Base-by-base conservation (phyloP, 30 jellyfish, hydroid and myxozoan species). In the Pelagia noctiluca region DNA sequence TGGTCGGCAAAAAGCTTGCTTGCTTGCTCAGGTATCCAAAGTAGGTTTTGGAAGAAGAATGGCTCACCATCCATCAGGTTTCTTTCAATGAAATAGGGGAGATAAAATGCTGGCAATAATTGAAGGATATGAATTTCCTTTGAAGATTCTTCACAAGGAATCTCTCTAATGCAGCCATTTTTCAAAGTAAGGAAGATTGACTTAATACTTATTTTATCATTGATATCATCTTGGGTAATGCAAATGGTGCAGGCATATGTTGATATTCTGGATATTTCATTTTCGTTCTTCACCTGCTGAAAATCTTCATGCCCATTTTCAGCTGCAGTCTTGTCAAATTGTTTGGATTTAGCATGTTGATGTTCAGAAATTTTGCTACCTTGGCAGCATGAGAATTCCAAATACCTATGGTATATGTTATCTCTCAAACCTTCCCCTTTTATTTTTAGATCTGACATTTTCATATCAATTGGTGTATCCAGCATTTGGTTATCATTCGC, bases 41-140 rank as follows among this genome's bases (percentile, higher is more conserved):
- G 23, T 35, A 66, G 80, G 34, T 82, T 31, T 42, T 66, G 30
- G 1, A 22, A 53, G 28, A 68, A 37, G 46, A 82, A 11, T 1
- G 13, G 31, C 2, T 34, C 50, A 12, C 29, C 32, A 28, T 52
- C 72, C 72, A 50, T 35, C 47, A 82, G 52, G 62, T 42, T 22
- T 2, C 57, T 54, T 32, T 48, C n/a, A 33, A 82, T 75, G 46
- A 23, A 50, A 2, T 61, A 29, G 69, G 92, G 92, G 23, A 82
- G 63, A 25, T 67, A 82, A 19, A 52, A 52, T 4, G 68, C 12
- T 52, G 68, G 68, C 26, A 52, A 19, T 8, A 19, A 4, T 19
- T 52, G 68, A 8, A 52, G 28, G 16, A 30, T 10, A 30, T 4
- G 21, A 30, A 52, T 52, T 52, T 25, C 16, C 26, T 8, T 5